A percentile compares a stretch with the other conserved stretches of the same genome.
phyloP scores from a whole-genome alignment of 1,140 invertebrate genomes.

The Pollicipes pollicipes region DNA sequence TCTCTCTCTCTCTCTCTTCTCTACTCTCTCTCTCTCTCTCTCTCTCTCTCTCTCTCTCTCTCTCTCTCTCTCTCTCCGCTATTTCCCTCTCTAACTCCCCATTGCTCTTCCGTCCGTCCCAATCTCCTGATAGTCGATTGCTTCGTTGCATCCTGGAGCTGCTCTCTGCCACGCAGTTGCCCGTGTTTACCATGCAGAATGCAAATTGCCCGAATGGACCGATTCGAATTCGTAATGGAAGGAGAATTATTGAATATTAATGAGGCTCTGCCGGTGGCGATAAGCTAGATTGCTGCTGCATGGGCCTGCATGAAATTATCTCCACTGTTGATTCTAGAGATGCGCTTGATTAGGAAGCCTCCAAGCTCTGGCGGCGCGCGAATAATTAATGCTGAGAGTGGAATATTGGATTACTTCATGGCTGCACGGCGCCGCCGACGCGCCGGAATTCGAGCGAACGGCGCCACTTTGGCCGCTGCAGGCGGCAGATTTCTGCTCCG shows the following conservation, averaged over 20 bases:
- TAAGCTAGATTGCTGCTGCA: slow-evolving; percentile 1
- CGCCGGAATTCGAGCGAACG: background rate
- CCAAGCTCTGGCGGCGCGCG: background rate
- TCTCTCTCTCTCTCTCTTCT: too few relatives aligned
- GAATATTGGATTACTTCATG: slow-evolving; percentile 2
- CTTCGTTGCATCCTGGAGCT: background rate
- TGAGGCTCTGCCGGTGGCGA: background rate
- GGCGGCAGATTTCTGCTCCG: background rate
- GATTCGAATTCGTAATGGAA: slow-evolving; percentile 2
- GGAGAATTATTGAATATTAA: slow-evolving; percentile 2
- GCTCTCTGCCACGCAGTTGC: background rate
- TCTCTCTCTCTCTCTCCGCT: too few relatives aligned
- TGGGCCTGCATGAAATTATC: slow-evolving; percentile 1
- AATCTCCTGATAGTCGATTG: background rate
- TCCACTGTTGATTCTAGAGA: background rate
- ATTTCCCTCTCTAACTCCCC: background rate
- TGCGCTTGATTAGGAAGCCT: background rate
- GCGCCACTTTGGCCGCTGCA: background rate
- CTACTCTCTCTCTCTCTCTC: too few relatives aligned
- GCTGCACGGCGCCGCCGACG: background rate
- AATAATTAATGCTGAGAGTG: slow-evolving; percentile 2
- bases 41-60: too few relatives aligned
- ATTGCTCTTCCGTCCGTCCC: background rate
- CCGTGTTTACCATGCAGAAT: background rate
- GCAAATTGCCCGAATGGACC: background rate